Base-by-base conservation (phyloP, 37 sponge, comb jelly and placozoan genomes). In the Oopsacas minuta region DNA sequence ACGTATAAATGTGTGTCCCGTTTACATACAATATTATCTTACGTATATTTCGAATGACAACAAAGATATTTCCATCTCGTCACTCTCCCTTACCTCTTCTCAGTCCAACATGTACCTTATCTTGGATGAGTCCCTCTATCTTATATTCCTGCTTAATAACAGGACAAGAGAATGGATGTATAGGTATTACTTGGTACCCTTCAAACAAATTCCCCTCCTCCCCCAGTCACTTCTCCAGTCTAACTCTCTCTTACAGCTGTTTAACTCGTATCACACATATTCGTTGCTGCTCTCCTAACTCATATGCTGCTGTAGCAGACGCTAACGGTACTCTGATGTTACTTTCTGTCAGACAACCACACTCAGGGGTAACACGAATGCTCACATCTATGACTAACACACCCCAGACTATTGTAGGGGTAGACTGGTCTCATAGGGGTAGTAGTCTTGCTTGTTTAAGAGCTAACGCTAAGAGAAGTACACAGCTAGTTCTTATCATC, bases 281-380 rank as follows among this genome's bases (percentile, higher is more conserved):
- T n/a, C 22, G 75, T 34, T 32, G 17, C 75, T 20, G 28, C 75
- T 5, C 7, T 3, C 75, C 1, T 25, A 25, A 61, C 30, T 61
- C 75, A 3, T 34, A 61, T 34, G 75, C 30, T 25, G 75, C 75
- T 12, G 22, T n/a, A 3, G 75, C 28, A 34, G 75, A 61, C 75
- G 20, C 75, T 61, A 61, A 61, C 75, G 75, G 75, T 3, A 61
- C 75, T 61, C 75, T 61, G 30, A 61, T 61, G 75, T 34, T 61
- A 34, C 75, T 61, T 25, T 32, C 17, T 34, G 28, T 61, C 75
- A 3, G 30, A 10, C 28, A 61, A 12, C 75, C 75, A 34, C 75
- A 61, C 28, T 32, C 28, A 25, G 75, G 75, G 1, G 75, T 61
- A 25, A 25, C 75, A 3, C 75, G 75, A 25, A 61, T 61, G 75